Base-by-base conservation (phyloP, 2,113 vertebrate genomes). In the Chloroceryle aenea region DNA sequence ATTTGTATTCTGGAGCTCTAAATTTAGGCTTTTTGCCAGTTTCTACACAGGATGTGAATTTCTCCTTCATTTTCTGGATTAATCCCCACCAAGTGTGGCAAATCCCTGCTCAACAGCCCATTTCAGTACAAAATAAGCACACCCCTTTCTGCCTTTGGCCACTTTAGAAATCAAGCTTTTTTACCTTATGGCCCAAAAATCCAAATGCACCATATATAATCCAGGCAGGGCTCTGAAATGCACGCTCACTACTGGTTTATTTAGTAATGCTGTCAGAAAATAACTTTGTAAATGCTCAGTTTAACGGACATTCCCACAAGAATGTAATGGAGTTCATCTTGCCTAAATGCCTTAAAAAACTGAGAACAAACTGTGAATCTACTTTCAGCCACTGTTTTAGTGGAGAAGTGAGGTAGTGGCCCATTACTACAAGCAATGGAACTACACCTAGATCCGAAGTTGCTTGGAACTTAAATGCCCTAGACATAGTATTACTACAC, bases 121-220 rank as follows among this genome's bases (percentile, higher is more conserved):
- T 91, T 93, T 81, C 38, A 63, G 42, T 11, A 15, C 23, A 52
- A 83, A 95, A 80, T 82, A 69, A 85, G 47, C 27, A 56, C 52
- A 77, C 67, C 38, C 5, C 34, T 85, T 74, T 85, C 72, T 88
- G 82, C 45, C 78, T 94, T 79, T 71, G 59, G 52, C 59, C 47
- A 43, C 90, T 91, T 91, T 87, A 80, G 45, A 92, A 93, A 90
- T 64, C 23, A 30, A 83, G 29, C n/a, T 89, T 93, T 85, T 93
- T 88, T 77, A 32, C 58, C 32, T 52, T 43, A 93, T 56, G 62
- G 40, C 22, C 43, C 16, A 72, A 38, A 88, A 96, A 84, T 75
- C 4, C 83, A 66, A 67, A 59, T 50, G 58, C 0, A 0, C 14
- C 32, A 14, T 1, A 1, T 48, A 21, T 22, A 67, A 88, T 3